Conservation (phyloP, 1,140 invertebrate genomes). For the Achatina immaculata region DNA sequence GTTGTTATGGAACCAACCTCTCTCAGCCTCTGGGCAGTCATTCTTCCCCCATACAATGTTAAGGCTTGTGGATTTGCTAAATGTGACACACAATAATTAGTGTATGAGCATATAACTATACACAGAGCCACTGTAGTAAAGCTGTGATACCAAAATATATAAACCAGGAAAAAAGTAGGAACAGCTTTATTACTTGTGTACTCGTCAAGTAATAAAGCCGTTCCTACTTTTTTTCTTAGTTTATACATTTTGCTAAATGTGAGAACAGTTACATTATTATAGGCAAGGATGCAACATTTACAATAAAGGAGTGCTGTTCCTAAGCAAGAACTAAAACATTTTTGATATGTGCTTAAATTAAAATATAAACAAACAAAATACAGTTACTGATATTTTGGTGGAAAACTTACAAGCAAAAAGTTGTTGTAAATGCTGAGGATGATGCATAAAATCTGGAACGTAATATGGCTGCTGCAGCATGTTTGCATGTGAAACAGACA, state of each 20-base stretch:
- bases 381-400: not conserved
- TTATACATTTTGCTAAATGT: too few species aligned
- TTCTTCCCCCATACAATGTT: slow-evolving; percentile 66
- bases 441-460: slow-evolving; percentile 1
- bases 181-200: too few species aligned
- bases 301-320: not conserved
- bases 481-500: not conserved
- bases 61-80: slow-evolving; percentile 59
- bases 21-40: slow-evolving; percentile 64
- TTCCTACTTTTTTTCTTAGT: too few species aligned
- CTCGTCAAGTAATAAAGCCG: too few species aligned
- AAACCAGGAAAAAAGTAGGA: too few species aligned
- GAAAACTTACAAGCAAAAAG: slow-evolving; percentile 15
- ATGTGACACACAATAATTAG: too few species aligned
- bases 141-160: too few species aligned
- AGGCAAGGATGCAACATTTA: not conserved
- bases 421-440: slow-evolving; percentile 4
- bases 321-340: not conserved
- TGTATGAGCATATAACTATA: too few species aligned
- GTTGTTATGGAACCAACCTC: slow-evolving; percentile 76
- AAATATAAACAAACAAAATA: not conserved
- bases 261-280: slow-evolving; percentile 1
- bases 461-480: not conserved
- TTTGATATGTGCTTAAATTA: not conserved
- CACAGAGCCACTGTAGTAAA: too few species aligned